Evolutionary conservation across 2,113 vertebrate genomes (phyloP), one percentile per base, ranked within the genome.

Genomic region (Lynx canadensis): DNA sequence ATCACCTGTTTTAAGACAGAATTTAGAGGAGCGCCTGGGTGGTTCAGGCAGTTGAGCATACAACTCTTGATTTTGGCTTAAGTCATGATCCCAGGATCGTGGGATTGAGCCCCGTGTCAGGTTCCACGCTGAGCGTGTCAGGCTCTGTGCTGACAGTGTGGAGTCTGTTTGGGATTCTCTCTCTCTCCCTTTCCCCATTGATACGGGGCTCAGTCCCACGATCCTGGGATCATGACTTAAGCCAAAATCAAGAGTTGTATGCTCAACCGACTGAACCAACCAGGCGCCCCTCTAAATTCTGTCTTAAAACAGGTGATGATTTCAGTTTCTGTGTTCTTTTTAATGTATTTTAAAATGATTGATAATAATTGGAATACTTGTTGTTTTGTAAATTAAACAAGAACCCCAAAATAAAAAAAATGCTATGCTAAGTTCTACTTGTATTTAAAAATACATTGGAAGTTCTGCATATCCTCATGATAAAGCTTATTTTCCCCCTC

Each of bases 361-460:
- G 66, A 94, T 38, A 97, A 93, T 95, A 96, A 96, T 63, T 45
- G 76, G 55, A 97, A 91, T 95, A 97, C 96, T 86, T 63, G 76
- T 33, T 23, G 38, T 91, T 31, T 79, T 6, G 0, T 57, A 89
- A 50, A 81, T 73, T 50, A 84, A 92, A 94, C 86, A 97, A 71
- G 66, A 97, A 94, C 25, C 94, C 52, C 23, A 91, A 95, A 55
- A 86, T 86, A 65, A 92, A 97, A 45, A 98, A 98, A 94, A 93
- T 41, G 74, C 55, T 50, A 38, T 36, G 52, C 95, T 29, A 90
- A 96, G 55, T 97, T 98, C 93, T 97, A 98, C 96, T 97, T 96
- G 78, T 90, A 91, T 94, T 99, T 98, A 97, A 98, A 98, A 98
- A 98, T 98, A 95, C 95, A 98, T 48, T 91, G 95, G 96, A 97